Conservation (phyloP, 2,888 invertebrate species). For the Cordilura impudica region DNA sequence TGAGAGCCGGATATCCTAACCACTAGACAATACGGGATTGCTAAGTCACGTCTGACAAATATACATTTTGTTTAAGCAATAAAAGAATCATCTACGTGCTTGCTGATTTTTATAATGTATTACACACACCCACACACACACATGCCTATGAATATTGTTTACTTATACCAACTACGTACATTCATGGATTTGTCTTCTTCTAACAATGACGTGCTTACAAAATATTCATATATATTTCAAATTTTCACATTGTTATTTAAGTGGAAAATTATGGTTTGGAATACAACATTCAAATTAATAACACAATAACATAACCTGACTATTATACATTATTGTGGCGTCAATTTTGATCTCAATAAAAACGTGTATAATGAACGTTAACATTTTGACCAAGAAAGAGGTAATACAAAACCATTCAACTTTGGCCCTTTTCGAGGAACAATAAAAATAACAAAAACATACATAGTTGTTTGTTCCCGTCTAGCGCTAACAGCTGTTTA, state of each 20-base stretch:
- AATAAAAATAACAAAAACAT: background rate
- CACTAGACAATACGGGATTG: constrained; percentile 78
- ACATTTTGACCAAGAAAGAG: constrained; percentile 45
- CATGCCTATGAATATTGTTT: no score
- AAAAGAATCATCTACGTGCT: no score
- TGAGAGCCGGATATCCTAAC: constrained; percentile 79
- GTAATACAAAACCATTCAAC: background rate
- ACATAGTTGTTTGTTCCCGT: background rate
- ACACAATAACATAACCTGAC: background rate
- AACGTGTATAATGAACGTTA: constrained; percentile 53
- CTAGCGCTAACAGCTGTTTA: constrained; percentile 53
- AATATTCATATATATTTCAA: constrained; percentile 60
- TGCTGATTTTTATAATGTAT: no score
- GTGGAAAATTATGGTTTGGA: constrained; percentile 63
- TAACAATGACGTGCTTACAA: constrained; percentile 53
- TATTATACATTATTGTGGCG: constrained; percentile 27
- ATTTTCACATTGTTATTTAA: constrained; percentile 65
- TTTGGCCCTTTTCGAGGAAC: background rate
- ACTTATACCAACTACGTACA: no score
- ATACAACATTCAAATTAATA: constrained; percentile 25
- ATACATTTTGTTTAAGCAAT: background rate
- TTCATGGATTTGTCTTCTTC: background rate
- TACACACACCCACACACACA: no score
- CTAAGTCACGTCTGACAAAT: background rate
- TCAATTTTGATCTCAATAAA: constrained; percentile 35